Evolutionary conservation across 2,797 vertebrate species (phyloP).

Genomic region (Sebastes melanostomus): DNA sequence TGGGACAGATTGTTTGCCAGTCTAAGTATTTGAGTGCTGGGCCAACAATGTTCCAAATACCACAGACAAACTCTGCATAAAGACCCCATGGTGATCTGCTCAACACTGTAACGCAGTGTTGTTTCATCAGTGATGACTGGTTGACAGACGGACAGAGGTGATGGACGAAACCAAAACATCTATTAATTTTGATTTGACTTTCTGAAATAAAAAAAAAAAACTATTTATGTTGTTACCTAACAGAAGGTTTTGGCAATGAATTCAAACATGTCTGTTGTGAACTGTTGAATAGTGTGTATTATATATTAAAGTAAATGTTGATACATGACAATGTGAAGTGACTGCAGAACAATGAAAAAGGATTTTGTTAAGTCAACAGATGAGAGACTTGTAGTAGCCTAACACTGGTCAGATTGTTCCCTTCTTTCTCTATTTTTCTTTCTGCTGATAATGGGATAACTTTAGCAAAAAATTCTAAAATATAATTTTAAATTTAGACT

Average conservation of each 20-base stretch:
- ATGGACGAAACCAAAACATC: conserved; percentile 6
- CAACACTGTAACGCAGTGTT: not conserved
- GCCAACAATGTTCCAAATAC: conserved; percentile 24
- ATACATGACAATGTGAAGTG: not conserved
- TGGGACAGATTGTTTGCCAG: conserved; percentile 34
- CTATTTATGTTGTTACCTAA: not conserved
- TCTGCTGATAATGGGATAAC: not conserved
- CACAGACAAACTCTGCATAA: conserved; percentile 13
- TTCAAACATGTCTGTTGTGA: not conserved
- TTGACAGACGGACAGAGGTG: not conserved
- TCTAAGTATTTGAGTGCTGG: conserved; percentile 20
- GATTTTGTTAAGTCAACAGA: not conserved
- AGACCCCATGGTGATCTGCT: not conserved
- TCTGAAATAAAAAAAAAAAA: not conserved
- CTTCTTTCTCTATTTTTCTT: not conserved
- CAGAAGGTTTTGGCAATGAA: not conserved
- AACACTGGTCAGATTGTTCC: not conserved
- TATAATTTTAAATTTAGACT: not conserved
- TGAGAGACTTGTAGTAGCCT: not conserved
- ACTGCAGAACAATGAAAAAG: not conserved
- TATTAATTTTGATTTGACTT: not conserved
- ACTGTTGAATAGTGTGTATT: not conserved
- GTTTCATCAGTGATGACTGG: not conserved
- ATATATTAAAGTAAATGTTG: not conserved
- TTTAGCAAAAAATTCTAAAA: not conserved